These are phyloP conservation scores for Coregonus clupeaformis DNA, from an alignment of 2,113 vertebrate species.

Conservation along the genomic window DNA sequence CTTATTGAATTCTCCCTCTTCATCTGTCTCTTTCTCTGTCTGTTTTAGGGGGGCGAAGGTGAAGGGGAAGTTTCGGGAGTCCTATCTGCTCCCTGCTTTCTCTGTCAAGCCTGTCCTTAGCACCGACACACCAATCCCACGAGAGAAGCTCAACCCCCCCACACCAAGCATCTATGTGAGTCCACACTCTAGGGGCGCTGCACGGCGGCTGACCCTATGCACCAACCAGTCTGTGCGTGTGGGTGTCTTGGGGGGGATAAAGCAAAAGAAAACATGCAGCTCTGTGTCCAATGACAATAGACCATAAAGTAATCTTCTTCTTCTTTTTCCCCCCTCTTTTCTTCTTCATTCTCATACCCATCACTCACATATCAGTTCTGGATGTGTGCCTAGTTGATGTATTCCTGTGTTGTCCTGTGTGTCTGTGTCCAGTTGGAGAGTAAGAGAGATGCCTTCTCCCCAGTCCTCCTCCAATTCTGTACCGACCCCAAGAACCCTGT, in stretches of 20 bases:
- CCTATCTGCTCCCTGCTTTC: slow-evolving; percentile 80
- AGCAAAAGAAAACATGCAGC: no score
- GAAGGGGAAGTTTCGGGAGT: slow-evolving; percentile 83
- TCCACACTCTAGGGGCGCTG: slow-evolving; percentile 12
- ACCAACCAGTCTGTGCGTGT: no score
- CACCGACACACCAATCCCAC: slow-evolving; percentile 69
- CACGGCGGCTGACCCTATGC: no score
- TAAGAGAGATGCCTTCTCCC: slow-evolving; percentile 89
- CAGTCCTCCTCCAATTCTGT: slow-evolving; percentile 89
- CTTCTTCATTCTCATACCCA: slow-evolving; percentile 33
- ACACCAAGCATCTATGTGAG: slow-evolving; percentile 92
- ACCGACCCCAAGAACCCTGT: slow-evolving; percentile 89
- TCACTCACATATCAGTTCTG: no score
- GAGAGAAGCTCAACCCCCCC: slow-evolving; percentile 86
- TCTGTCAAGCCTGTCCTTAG: slow-evolving; percentile 83
- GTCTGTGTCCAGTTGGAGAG: slow-evolving; percentile 81
- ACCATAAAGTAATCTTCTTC: no score
- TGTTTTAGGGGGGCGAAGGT: slow-evolving; percentile 73
- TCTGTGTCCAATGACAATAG: no score
- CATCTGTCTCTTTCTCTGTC: not conserved
- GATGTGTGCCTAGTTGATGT: not conserved
- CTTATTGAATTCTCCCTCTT: not conserved
- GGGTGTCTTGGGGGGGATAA: no score
- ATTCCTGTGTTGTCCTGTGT: slow-evolving; percentile 17
- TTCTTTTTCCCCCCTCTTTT: not conserved